These are phyloP conservation scores for Falco cherrug DNA, from an alignment of 2,797 vertebrate species.

Conservation along the genomic window DNA sequence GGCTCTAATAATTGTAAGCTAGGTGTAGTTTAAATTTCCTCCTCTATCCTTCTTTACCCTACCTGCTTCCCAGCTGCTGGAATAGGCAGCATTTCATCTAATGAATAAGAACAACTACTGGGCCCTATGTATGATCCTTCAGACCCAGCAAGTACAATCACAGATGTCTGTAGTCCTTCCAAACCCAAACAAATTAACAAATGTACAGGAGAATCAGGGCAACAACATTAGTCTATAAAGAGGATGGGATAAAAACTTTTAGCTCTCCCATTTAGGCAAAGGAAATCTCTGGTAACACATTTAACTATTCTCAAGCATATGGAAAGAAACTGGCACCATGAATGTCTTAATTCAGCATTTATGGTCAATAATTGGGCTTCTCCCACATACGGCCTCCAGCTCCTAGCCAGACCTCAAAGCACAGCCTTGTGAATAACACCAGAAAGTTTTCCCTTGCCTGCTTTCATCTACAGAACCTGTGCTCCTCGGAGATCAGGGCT, in stretches of 20 bases:
- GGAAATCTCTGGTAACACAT: background rate
- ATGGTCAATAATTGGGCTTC: rapidly evolving
- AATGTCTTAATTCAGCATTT: background rate
- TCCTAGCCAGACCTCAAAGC: background rate
- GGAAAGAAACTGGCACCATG: background rate
- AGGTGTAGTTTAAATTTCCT: background rate
- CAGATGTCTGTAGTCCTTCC: background rate
- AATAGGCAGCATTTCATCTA: background rate
- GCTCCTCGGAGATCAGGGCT: background rate
- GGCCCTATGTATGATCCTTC: rapidly evolving
- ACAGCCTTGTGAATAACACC: background rate
- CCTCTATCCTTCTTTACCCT: background rate
- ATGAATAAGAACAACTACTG: background rate
- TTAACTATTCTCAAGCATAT: background rate
- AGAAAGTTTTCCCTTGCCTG: background rate
- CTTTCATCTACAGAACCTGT: background rate
- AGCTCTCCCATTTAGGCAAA: background rate
- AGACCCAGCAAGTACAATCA: background rate
- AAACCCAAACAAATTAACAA: background rate
- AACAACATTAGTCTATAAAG: background rate
- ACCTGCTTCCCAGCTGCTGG: background rate
- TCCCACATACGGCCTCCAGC: background rate
- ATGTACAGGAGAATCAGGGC: background rate
- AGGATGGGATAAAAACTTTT: background rate
- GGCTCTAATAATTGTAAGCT: background rate